phyloP scores from a whole-genome alignment of 2,113 vertebrate genomes.

The Orthonyx spaldingii region DNA sequence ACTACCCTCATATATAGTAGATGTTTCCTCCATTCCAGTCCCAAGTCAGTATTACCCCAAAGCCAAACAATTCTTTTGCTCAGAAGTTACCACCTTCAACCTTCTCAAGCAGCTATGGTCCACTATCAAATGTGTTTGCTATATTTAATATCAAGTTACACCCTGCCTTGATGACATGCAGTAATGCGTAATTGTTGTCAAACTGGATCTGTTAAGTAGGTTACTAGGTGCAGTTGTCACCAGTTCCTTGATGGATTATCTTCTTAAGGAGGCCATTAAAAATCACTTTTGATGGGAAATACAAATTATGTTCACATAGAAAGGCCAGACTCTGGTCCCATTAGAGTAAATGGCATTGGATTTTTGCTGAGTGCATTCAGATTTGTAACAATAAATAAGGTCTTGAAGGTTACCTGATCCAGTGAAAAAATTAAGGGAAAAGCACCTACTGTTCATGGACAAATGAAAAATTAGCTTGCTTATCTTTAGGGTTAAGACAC shows the following conservation, averaged over 20 bases:
- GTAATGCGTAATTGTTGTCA: not conserved
- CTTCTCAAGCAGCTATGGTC: not conserved
- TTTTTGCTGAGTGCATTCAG: not conserved
- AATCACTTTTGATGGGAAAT: not conserved
- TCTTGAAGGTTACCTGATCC: not conserved
- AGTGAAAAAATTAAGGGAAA: not conserved
- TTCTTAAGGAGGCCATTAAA: conserved; percentile 20
- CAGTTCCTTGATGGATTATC: conserved; percentile 6
- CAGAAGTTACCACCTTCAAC: not conserved
- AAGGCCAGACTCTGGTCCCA: not conserved
- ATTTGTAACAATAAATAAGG: not conserved
- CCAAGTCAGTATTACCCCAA: not conserved
- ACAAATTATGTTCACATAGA: not conserved
- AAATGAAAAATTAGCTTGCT: not conserved
- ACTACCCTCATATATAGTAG: not conserved
- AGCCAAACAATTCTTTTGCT: not conserved
- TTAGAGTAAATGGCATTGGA: not conserved
- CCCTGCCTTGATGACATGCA: conserved; percentile 23
- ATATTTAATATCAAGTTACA: conserved; percentile 9
- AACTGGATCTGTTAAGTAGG: conserved; percentile 46
- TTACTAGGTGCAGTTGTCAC: conserved; percentile 9
- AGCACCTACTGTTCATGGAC: not conserved
- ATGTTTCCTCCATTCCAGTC: not conserved
- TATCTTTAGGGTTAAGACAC: not conserved
- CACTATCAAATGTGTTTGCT: not conserved